Base-by-base conservation (phyloP, 1,140 invertebrate species). In the Drosophila nikananu region DNA sequence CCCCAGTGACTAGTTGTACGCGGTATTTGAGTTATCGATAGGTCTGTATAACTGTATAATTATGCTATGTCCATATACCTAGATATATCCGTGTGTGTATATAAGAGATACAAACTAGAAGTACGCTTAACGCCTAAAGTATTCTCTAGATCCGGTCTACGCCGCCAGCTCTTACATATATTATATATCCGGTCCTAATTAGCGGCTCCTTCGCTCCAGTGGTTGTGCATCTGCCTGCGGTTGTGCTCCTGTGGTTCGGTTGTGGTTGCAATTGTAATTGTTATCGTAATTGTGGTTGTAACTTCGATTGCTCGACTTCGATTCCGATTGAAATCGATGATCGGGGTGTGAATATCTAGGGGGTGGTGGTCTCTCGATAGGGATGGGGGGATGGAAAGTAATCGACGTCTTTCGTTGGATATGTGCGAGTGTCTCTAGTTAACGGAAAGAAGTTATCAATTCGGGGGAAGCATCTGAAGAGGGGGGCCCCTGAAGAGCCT, bases 11-110 rank as follows among this genome's bases (percentile, higher is more conserved):
- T 77, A 77, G 74, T 77, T 67, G 49, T 67, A 61, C 77, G 72
- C 48, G 62, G 59, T 64, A 63, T 68, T 48, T 44, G 25, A 70
- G 23, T 77, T 77, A 61, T 77, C 39, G 32, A 67, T 61, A 77
- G 27, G 48, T 54, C 23, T 78, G 75, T 78, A 70, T 78, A 71
- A 67, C 63, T 77, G 55, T 67, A 86, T 86, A 86, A 82, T 80
- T 86, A 86, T 60, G 74, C 77, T 86, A 86, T 76, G 25, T 76
- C 51, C 51, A 58, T 75, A 75, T 70, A 44, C 66, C 65, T 78
- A 68, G 52, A 58, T 78, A 78, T 81, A 71, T 75, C 48, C 57
- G 44, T 73, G 80, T 80, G 27, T 81, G 77, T 72, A 72, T 73
- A 73, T 73, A 73, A 72, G 70, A 72, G 67, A 73, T 73, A 73